A percentile compares a stretch with the other conserved stretches of the same genome.
phyloP scores from a whole-genome alignment of 2,113 vertebrate genomes.

The Dascyllus trimaculatus region DNA sequence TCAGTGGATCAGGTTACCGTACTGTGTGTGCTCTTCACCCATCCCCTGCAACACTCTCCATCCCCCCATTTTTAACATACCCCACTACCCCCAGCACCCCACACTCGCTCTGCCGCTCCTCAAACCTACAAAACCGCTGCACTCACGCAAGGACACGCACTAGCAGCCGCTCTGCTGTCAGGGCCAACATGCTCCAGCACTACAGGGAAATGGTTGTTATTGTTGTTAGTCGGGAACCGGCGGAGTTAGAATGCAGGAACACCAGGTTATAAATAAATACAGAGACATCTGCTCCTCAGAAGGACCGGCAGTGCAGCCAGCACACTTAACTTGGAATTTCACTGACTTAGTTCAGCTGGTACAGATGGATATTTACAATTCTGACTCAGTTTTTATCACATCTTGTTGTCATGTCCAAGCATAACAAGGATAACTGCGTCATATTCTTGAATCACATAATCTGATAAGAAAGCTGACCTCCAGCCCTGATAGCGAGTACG shows the following conservation, averaged over 20 bases:
- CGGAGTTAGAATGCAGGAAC: conserved; percentile 54
- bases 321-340: conserved; percentile 12
- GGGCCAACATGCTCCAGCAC: conserved; percentile 51
- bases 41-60: conserved; percentile 9
- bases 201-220: conserved; percentile 67
- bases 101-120: neutral
- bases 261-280: conserved; percentile 70
- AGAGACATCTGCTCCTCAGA: conserved; percentile 55
- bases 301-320: conserved; percentile 23
- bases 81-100: neutral
- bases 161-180: conserved; percentile 39
- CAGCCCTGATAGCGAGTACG: too few relatives aligned
- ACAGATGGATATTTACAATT: conserved; percentile 10
- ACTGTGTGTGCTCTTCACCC: conserved; percentile 63
- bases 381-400: neutral
- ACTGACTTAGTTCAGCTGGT: neutral
- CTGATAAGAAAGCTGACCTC: too few relatives aligned
- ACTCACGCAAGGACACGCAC: conserved; percentile 44
- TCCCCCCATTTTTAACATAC: neutral
- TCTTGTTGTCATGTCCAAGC: neutral
- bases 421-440: too few relatives aligned
- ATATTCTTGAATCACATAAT: too few relatives aligned
- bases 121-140: conserved; percentile 33
- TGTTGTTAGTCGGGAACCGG: conserved; percentile 66
- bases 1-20: conserved; percentile 79